A percentile compares a stretch with the other conserved stretches of the same genome.
phyloP scores from a whole-genome alignment of 2,797 vertebrate genomes.

The Hippoglossus hippoglossus region DNA sequence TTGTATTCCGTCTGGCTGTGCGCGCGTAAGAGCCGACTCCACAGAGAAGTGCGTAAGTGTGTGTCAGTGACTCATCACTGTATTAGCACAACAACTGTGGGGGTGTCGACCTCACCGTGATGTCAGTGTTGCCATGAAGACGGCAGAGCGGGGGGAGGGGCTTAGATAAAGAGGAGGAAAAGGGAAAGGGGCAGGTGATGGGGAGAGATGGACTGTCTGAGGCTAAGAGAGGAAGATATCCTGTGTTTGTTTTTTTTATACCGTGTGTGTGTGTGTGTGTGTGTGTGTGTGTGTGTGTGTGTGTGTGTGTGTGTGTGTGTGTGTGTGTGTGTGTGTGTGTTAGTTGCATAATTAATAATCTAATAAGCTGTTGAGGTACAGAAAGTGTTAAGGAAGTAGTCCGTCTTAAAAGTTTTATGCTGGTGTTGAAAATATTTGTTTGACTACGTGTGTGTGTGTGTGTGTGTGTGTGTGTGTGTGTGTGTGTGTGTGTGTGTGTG shows the following conservation, averaged over 20 bases:
- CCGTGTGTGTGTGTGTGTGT: not conserved
- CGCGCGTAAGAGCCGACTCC: conserved; percentile 69
- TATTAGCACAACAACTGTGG: conserved; percentile 82
- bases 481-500: not conserved
- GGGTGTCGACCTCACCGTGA: conserved; percentile 84
- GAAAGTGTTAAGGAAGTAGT: conserved; percentile 15
- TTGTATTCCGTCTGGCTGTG: conserved; percentile 55
- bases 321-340: not conserved
- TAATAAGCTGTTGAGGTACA: not conserved
- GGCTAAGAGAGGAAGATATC: conserved; percentile 32
- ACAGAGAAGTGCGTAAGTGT: conserved; percentile 77
- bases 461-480: not conserved
- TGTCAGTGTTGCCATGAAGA: conserved; percentile 88
- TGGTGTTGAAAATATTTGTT: not conserved
- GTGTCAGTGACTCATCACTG: conserved; percentile 85
- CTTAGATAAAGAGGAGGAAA: conserved; percentile 60
- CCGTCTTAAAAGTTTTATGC: conserved; percentile 16
- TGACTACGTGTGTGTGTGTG: conserved; percentile 1
- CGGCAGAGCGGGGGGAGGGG: conserved; percentile 64
- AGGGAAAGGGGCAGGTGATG: conserved; percentile 60
- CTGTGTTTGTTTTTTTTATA: conserved; percentile 15
- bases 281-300: conserved; percentile 1
- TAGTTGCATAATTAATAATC: conserved; percentile 10
- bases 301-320: conserved; percentile 10
- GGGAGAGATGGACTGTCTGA: conserved; percentile 27